Percentiles rank a stretch among this genome's conserved stretches.
Evolutionary conservation across 1,140 invertebrate genomes (phyloP).

Genomic region (Drosophila sechellia): DNA sequence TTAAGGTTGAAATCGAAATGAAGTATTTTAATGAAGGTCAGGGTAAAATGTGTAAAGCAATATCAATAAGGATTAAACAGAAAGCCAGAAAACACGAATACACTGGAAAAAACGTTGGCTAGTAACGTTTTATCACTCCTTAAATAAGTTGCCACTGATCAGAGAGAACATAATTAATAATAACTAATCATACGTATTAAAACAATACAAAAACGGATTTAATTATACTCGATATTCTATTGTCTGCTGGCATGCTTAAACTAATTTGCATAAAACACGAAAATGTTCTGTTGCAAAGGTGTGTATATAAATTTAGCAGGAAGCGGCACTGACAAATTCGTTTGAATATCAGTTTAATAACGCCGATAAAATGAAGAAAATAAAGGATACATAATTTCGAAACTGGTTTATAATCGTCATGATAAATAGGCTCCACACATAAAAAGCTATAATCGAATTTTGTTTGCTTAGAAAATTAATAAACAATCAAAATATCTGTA

Average conservation of each 20-base stretch:
- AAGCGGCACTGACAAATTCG: slow-evolving; percentile 25
- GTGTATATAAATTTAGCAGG: slow-evolving; percentile 24
- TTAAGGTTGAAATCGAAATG: slow-evolving; percentile 22
- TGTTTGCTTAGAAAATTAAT: slow-evolving; percentile 44
- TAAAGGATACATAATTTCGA: slow-evolving; percentile 2
- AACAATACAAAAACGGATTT: slow-evolving; percentile 39
- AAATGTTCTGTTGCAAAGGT: slow-evolving; percentile 27
- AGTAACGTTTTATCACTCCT: background rate
- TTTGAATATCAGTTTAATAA: slow-evolving; percentile 6
- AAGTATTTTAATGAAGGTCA: slow-evolving; percentile 47
- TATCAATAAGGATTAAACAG: background rate
- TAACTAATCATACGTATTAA: slow-evolving; percentile 25
- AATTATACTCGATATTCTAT: slow-evolving; percentile 53
- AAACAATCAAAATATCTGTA: slow-evolving; percentile 39
- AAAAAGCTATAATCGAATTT: slow-evolving; percentile 4
- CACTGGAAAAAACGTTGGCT: background rate
- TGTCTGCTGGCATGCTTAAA: slow-evolving; percentile 18
- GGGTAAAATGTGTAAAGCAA: slow-evolving; percentile 24
- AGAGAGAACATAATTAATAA: slow-evolving; percentile 16
- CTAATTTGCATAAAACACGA: slow-evolving; percentile 43
- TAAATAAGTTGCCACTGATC: slow-evolving; percentile 1
- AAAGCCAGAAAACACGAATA: too few relatives aligned
- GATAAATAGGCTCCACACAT: slow-evolving; percentile 18
- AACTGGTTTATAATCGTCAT: slow-evolving; percentile 42
- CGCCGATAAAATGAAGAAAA: background rate